phyloP scores from a whole-genome alignment of 2,888 invertebrate genomes.

The Drosophila borborema region DNA sequence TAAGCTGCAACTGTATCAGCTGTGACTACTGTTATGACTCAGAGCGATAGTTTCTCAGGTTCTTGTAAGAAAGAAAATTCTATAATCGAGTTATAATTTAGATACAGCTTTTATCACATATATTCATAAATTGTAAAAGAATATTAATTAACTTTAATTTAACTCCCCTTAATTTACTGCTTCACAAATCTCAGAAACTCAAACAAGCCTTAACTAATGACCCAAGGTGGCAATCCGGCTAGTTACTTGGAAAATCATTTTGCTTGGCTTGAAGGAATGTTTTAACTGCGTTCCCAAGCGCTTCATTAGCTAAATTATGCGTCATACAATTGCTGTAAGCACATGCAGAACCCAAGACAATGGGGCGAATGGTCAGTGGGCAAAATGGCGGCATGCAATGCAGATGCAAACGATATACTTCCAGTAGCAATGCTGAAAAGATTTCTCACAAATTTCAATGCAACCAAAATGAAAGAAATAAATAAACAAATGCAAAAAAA shows the following conservation, averaged over 20 bases:
- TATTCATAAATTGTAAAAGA: background rate
- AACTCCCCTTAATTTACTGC: background rate
- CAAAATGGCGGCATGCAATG: slow-evolving; percentile 76
- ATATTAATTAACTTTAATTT: no score
- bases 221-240: slow-evolving; percentile 44
- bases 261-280: slow-evolving; percentile 19
- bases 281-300: slow-evolving; percentile 45
- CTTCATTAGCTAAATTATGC: slow-evolving; percentile 79
- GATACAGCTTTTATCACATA: background rate
- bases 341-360: slow-evolving; percentile 52
- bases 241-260: slow-evolving; percentile 21
- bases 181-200: background rate
- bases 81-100: background rate
- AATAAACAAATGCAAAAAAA: slow-evolving; percentile 21
- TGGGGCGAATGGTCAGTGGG: slow-evolving; percentile 55
- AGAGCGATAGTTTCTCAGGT: slow-evolving; percentile 3
- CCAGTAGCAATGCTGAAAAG: slow-evolving; percentile 60
- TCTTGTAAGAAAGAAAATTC: background rate
- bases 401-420: slow-evolving; percentile 77
- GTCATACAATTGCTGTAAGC: slow-evolving; percentile 71
- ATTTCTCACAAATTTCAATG: slow-evolving; percentile 81
- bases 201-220: slow-evolving; percentile 3
- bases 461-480: slow-evolving; percentile 29
- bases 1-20: slow-evolving; percentile 35
- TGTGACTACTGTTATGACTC: slow-evolving; percentile 53